A percentile compares a stretch with the other conserved stretches of the same genome.
Conservation (phyloP, 2,797 vertebrate genomes). For the Takifugu ocellatus region DNA sequence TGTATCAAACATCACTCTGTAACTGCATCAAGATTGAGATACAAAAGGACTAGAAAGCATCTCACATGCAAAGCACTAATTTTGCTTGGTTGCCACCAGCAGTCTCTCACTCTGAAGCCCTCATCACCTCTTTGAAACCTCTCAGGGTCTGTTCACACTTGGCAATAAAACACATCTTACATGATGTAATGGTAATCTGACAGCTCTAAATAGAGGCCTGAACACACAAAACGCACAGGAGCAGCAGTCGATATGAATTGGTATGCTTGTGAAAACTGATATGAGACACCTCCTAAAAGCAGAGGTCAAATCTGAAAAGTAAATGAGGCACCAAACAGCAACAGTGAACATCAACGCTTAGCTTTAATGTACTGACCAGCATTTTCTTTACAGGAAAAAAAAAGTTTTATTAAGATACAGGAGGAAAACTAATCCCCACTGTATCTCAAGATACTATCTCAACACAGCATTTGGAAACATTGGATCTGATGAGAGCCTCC, state of each 20-base stretch:
- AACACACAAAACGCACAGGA: slow-evolving; percentile 31
- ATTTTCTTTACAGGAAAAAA: background rate
- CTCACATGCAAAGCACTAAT: slow-evolving; percentile 28
- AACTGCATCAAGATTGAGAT: background rate
- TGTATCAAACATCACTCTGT: slow-evolving; percentile 6
- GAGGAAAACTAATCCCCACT: slow-evolving; percentile 1
- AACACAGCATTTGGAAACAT: background rate
- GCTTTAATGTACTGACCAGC: background rate
- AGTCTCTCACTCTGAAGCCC: slow-evolving; percentile 44
- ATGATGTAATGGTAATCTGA: slow-evolving; percentile 36
- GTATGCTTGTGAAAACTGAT: background rate
- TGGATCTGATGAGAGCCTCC: slow-evolving; percentile 8
- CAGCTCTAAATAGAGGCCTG: slow-evolving; percentile 51
- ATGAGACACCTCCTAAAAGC: background rate
- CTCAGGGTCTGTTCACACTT: slow-evolving; percentile 53
- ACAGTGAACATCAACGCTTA: background rate
- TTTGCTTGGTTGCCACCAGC: slow-evolving; percentile 35
- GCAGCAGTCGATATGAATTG: slow-evolving; percentile 3
- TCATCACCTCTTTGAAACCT: slow-evolving; percentile 46
- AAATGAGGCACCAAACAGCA: background rate
- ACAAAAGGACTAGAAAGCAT: slow-evolving; percentile 23
- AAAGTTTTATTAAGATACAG: slow-evolving; percentile 2
- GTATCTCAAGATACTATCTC: background rate
- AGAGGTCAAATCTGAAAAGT: background rate
- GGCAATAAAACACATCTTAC: slow-evolving; percentile 35